phyloP scores from a whole-genome alignment of 2,113 vertebrate genomes.

The Calyptomena viridis region DNA sequence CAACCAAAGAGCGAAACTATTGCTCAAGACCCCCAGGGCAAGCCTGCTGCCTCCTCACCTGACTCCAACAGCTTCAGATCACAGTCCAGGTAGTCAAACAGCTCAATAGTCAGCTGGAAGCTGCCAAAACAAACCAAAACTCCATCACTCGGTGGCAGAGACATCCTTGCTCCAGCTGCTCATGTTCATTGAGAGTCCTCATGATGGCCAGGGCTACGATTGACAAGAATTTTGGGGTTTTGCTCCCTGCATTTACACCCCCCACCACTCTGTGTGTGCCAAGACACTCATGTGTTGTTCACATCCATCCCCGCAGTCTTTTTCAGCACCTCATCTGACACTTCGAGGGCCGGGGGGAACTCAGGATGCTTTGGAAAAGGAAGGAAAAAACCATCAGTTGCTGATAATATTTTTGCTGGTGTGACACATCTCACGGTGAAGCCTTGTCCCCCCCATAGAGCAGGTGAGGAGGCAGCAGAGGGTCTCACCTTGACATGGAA shows the following conservation, averaged over 20 bases:
- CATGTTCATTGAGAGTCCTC: rapidly evolving
- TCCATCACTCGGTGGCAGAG: background rate
- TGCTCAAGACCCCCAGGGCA: background rate
- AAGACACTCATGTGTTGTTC: conserved; percentile 90
- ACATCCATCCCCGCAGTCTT: conserved; percentile 89
- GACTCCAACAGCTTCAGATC: conserved; percentile 92
- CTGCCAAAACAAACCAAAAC: conserved; percentile 62
- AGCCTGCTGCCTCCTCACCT: conserved; percentile 76
- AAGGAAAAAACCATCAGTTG: background rate
- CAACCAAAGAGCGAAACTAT: background rate
- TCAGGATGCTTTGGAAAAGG: conserved; percentile 78
- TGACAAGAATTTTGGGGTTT: background rate
- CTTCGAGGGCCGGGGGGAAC: conserved; percentile 89
- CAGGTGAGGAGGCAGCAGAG: background rate
- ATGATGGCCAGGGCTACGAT: rapidly evolving
- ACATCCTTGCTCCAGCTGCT: background rate
- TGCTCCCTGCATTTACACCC: background rate
- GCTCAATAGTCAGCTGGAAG: conserved; percentile 97
- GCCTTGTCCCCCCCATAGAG: background rate
- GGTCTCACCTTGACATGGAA: conserved; percentile 88
- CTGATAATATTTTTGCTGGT: background rate
- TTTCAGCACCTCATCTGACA: conserved; percentile 89
- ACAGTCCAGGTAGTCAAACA: conserved; percentile 96
- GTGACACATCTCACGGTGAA: rapidly evolving
- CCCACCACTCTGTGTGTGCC: background rate